Conservation (phyloP, 2,888 invertebrate species). For the Cheilosia urbana region DNA sequence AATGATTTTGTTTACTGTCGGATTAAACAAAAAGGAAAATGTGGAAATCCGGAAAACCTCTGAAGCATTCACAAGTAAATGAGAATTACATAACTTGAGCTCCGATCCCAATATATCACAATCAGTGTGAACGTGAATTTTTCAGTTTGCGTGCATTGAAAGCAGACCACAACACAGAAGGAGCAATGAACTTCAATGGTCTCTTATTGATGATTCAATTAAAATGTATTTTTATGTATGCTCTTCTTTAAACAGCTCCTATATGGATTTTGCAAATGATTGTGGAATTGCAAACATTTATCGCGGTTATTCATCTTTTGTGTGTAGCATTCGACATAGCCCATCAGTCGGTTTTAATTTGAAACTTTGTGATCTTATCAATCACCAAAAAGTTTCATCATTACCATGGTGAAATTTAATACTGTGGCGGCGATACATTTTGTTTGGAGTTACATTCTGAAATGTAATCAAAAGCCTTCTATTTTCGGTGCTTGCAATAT, state of each 20-base stretch:
- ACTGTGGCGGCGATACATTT: background rate
- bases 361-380: background rate
- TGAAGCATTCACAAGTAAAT: slow-evolving; percentile 33
- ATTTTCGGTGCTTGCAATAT: slow-evolving; percentile 3
- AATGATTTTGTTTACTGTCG: slow-evolving; percentile 1
- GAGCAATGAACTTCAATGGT: slow-evolving; percentile 35
- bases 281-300: background rate
- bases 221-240: background rate
- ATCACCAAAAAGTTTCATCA: background rate
- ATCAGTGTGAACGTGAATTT: slow-evolving; percentile 3
- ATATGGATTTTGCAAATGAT: slow-evolving; percentile 28
- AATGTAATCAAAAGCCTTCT: background rate
- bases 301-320: background rate
- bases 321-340: background rate
- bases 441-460: background rate
- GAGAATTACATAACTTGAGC: background rate
- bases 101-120: slow-evolving; percentile 26
- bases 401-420: background rate
- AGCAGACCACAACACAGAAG: background rate
- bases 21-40: slow-evolving; percentile 22
- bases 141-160: background rate
- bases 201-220: slow-evolving; percentile 10
- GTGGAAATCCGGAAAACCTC: slow-evolving; percentile 8
- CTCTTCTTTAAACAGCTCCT: slow-evolving; percentile 16
- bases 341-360: background rate